Evolutionary conservation across 2,797 vertebrate genomes (phyloP), one percentile per base, ranked within the genome.

Genomic region (Arnoldichthys spilopterus): DNA sequence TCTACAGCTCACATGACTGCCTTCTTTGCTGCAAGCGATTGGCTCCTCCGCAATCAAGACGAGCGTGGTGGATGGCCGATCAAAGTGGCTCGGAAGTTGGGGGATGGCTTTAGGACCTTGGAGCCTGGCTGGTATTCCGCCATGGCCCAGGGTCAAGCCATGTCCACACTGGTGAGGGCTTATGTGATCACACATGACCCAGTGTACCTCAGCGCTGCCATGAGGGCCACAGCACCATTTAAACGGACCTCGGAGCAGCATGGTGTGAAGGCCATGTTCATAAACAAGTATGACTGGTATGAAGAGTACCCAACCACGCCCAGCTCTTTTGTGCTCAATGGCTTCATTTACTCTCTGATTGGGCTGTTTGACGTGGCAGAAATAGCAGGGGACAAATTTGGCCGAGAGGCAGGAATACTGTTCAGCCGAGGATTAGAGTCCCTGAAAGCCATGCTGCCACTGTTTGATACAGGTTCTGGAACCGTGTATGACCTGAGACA

Each of bases 111-210:
- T 82, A 92, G 77, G n/a, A 88, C 94, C 45, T 68, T 96, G 84
- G 95, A 96, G 0, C 95, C 95, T 0, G 95, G 95, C n/a, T 96
- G 95, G 95, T 96, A 96, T 84, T 96, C 95, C 0, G 95, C 95
- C 72, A 96, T 96, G 95, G 95, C 95, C 0, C 95, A 96, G 18
- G 95, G 95, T 4, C 95, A 96, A 82, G 95, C 94, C 74, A 95
- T 96, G 78, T 96, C 95, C 0, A 95, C 94, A 0, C 80, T 96
- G 77, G 95, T 96, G 66, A 84, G 95, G 72, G 93, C 94, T 0
- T 95, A 95, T 80, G 88, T 93, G 28, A 80, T 95, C 70, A 95
- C 94, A 0, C 94, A 92, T 78, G 94, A 96, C 73, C 91, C 90
- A 0, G 0, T 40, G 0, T 96, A 94, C 90, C 94, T 96, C 82